Percentiles rank a stretch among this genome's conserved stretches.
Conservation (phyloP, 2,888 invertebrate species). For the Cylindroiulus punctatus region DNA sequence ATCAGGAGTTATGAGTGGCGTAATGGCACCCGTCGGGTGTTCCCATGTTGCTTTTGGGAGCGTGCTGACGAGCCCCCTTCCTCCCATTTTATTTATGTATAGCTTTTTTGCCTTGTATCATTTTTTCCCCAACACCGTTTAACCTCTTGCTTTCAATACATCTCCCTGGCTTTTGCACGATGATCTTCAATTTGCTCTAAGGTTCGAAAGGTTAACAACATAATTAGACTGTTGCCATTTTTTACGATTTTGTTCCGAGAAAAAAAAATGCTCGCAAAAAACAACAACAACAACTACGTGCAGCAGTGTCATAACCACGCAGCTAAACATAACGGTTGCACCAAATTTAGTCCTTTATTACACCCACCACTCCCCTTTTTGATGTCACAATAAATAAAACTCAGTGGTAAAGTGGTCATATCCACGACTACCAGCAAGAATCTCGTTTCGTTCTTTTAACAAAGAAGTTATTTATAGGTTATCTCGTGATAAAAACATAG, state of each 20-base stretch:
- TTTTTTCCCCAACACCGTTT: background rate
- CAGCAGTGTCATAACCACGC: background rate
- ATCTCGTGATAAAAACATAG: no score
- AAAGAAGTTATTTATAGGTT: background rate
- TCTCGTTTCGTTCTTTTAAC: no score
- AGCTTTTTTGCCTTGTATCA: background rate
- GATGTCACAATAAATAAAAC: no score
- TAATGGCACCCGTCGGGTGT: slow-evolving; percentile 23
- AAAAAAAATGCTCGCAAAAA: background rate
- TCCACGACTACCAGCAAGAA: no score
- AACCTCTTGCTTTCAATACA: slow-evolving; percentile 46
- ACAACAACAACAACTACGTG: background rate
- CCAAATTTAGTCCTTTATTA: no score
- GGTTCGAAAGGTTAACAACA: slow-evolving; percentile 54
- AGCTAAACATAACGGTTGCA: background rate
- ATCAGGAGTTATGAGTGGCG: slow-evolving; percentile 39
- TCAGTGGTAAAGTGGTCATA: no score
- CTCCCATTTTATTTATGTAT: background rate
- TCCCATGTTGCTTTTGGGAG: background rate
- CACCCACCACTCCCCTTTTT: no score
- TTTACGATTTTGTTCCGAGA: background rate
- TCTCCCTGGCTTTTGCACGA: slow-evolving; percentile 15
- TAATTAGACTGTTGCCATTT: slow-evolving; percentile 51
- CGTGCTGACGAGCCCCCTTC: slow-evolving; percentile 6
- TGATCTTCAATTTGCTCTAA: slow-evolving; percentile 49